These are phyloP conservation scores for Rhinoptilus africanus DNA, from an alignment of 2,113 vertebrate genomes.

Conservation along the genomic window DNA sequence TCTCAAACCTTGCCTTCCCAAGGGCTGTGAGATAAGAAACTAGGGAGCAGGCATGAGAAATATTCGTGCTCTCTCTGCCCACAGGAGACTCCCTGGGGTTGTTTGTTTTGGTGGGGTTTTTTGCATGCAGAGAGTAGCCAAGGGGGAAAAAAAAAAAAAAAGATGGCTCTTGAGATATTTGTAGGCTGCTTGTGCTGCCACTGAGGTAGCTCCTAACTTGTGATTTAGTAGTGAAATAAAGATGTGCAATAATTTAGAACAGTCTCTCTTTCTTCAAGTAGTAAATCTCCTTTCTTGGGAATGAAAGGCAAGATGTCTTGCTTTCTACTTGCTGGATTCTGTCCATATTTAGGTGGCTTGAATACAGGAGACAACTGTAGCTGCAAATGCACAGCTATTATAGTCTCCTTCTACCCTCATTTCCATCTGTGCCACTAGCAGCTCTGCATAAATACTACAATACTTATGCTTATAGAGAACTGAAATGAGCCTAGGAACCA, in stretches of 20 bases:
- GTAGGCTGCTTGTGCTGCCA: not conserved
- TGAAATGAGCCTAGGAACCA: not conserved
- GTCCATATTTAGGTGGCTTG: not conserved
- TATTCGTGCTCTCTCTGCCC: not conserved
- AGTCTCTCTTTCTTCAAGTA: not conserved
- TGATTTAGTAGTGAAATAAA: constrained; percentile 24
- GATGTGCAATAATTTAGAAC: not conserved
- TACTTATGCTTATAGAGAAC: not conserved
- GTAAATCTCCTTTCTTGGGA: not conserved
- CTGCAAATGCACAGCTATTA: not conserved
- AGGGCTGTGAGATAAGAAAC: not conserved
- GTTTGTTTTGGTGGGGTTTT: not conserved
- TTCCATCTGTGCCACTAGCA: not conserved
- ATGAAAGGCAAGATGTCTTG: not conserved
- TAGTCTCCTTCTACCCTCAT: not conserved
- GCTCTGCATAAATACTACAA: not conserved
- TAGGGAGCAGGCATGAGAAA: not conserved
- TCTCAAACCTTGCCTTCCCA: not conserved
- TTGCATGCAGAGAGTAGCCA: not conserved
- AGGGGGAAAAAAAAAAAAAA: not conserved
- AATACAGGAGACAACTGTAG: not conserved
- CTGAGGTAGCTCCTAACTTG: not conserved
- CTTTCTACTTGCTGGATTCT: not conserved
- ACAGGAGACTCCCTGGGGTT: not conserved
- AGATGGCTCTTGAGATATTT: not conserved